phyloP scores from a whole-genome alignment of 2,797 vertebrate species.

The Coregonus suidteri region DNA sequence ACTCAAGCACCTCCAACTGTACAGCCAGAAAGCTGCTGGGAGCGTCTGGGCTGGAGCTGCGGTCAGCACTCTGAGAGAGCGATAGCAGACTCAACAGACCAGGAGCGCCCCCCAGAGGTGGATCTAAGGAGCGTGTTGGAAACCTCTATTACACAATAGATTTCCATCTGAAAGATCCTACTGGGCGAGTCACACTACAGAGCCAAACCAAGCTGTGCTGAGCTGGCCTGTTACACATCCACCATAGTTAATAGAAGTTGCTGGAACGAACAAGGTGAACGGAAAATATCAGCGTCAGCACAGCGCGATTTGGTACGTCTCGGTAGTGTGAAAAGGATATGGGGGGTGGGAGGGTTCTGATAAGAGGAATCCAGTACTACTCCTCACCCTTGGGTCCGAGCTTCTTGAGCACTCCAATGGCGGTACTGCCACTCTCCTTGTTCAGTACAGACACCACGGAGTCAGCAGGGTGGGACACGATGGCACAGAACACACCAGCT shows the following conservation, averaged over 20 bases:
- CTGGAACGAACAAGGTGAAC: slow-evolving; percentile 58
- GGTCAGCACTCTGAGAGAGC: slow-evolving; percentile 76
- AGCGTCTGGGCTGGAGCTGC: slow-evolving; percentile 71
- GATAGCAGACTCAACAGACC: slow-evolving; percentile 82
- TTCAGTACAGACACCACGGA: slow-evolving; percentile 98
- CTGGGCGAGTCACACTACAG: not conserved
- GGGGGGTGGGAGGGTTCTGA: slow-evolving; percentile 50
- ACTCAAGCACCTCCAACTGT: slow-evolving; percentile 89
- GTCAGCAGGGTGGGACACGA: slow-evolving; percentile 97
- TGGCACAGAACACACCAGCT: slow-evolving; percentile 99
- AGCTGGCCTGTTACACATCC: not conserved
- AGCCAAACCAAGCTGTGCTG: too few species aligned
- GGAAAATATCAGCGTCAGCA: slow-evolving; percentile 62
- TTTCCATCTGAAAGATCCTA: not conserved
- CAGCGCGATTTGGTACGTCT: slow-evolving; percentile 19
- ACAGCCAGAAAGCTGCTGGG: slow-evolving; percentile 85
- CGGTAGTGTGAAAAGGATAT: not conserved
- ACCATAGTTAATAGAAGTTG: too few species aligned
- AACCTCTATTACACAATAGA: slow-evolving; percentile 43
- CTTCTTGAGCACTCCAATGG: slow-evolving; percentile 85
- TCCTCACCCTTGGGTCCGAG: slow-evolving; percentile 89
- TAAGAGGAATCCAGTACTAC: not conserved
- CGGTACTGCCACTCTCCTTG: slow-evolving; percentile 95
- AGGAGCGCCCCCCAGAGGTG: slow-evolving; percentile 86
- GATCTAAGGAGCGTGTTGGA: slow-evolving; percentile 93